These are phyloP conservation scores for Epinotia bilunana DNA, from an alignment of 2,888 invertebrate genomes.

Conservation along the genomic window DNA sequence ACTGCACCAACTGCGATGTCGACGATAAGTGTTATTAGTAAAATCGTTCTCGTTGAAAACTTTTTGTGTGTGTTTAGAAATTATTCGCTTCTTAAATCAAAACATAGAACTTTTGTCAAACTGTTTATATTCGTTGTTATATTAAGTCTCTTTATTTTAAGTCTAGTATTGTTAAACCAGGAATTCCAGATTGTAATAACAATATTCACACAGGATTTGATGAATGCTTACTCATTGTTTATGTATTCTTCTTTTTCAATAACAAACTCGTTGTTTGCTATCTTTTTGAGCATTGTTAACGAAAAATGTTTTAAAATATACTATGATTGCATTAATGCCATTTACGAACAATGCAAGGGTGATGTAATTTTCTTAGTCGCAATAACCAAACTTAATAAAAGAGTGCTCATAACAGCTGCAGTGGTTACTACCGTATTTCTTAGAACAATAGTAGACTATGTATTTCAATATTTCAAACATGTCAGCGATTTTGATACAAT, in stretches of 20 bases:
- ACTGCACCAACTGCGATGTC: neutral
- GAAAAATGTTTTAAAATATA: neutral
- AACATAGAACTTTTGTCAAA: neutral
- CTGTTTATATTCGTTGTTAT: neutral
- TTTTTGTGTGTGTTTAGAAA: slow-evolving; percentile 1
- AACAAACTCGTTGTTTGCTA: neutral
- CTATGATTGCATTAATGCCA: neutral
- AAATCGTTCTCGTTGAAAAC: neutral
- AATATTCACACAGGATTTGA: neutral
- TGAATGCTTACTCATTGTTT: neutral
- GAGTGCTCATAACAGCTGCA: neutral
- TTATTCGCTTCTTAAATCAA: neutral
- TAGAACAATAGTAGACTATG: neutral
- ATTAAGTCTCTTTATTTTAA: neutral
- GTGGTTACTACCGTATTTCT: neutral
- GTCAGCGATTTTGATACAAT: neutral
- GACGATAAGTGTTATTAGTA: neutral
- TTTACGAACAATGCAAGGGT: slow-evolving; percentile 3
- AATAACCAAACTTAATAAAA: slow-evolving; percentile 1
- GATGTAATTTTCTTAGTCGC: neutral
- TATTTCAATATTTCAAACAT: neutral
- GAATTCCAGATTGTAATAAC: neutral
- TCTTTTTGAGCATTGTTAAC: neutral
- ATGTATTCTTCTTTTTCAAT: neutral
- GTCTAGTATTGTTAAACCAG: neutral